Percentiles rank a stretch among this genome's conserved stretches.
phyloP scores from a whole-genome alignment of 1,140 invertebrate genomes.

The Galendromus occidentalis region DNA sequence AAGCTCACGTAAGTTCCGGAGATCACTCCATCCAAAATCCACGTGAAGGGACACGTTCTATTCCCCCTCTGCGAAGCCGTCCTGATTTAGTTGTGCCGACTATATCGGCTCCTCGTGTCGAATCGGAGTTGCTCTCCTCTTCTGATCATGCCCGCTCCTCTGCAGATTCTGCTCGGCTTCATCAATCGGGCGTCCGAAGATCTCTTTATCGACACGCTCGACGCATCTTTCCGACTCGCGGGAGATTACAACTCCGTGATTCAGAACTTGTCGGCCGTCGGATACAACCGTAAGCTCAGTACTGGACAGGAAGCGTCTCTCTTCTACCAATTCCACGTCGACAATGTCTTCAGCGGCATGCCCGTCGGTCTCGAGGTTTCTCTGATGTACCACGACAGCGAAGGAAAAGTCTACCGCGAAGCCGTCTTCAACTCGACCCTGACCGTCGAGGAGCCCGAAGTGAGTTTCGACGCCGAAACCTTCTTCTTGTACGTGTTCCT shows the following conservation, averaged over 20 bases:
- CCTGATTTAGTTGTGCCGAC: too few species aligned
- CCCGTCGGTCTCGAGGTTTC: neutral
- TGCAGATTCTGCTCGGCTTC: constrained; percentile 1
- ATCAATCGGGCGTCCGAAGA: neutral
- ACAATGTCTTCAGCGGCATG: neutral
- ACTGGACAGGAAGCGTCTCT: neutral
- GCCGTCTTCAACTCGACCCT: constrained; percentile 5
- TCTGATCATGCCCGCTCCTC: neutral
- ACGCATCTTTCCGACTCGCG: neutral
- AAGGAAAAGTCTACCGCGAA: neutral
- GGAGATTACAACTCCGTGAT: constrained; percentile 7
- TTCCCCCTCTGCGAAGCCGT: too few species aligned
- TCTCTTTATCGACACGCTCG: neutral
- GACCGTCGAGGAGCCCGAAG: neutral
- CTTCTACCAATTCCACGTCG: constrained; percentile 1
- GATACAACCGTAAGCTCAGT: neutral
- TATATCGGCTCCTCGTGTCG: too few species aligned
- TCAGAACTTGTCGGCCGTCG: neutral
- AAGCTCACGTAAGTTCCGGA: neutral
- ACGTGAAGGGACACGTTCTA: too few species aligned
- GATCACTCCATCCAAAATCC: too few species aligned
- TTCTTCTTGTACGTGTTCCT: constrained; percentile 10
- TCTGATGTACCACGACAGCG: neutral
- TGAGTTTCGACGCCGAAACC: neutral
- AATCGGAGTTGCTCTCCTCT: too few species aligned